Conservation (phyloP, 2,113 vertebrate species). For the Pedionomus torquatus region DNA sequence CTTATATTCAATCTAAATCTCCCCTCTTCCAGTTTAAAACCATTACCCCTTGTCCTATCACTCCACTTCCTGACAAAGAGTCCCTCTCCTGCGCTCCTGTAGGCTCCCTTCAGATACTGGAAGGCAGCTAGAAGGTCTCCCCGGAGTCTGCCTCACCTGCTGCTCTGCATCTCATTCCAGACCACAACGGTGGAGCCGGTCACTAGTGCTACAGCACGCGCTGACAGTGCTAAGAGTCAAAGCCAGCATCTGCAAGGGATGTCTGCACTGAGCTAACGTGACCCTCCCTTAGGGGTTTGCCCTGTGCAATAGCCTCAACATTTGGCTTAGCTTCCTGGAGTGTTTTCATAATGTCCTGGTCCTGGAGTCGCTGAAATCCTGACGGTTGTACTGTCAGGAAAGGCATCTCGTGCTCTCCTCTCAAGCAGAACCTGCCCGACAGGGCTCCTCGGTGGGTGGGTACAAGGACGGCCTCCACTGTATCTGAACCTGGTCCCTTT, state of each 20-base stretch:
- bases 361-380: neutral
- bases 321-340: neutral
- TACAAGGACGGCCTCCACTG: too few relatives aligned
- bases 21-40: too few relatives aligned
- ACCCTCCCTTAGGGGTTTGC: neutral
- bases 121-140: too few relatives aligned
- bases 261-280: neutral
- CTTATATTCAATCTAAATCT: too few relatives aligned
- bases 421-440: neutral
- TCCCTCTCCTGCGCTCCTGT: too few relatives aligned
- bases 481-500: neutral
- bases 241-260: neutral
- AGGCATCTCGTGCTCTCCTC: neutral
- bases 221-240: neutral
- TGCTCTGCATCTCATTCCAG: neutral
- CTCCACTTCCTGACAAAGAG: too few relatives aligned
- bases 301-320: neutral
- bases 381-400: neutral
- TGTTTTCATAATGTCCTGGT: rapidly evolving
- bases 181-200: neutral
- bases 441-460: neutral
- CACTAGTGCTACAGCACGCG: neutral
- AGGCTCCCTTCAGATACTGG: too few relatives aligned
- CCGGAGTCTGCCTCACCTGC: neutral
- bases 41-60: too few relatives aligned